These are phyloP conservation scores for Chironomus tepperi DNA, from an alignment of 1,140 invertebrate genomes.

Conservation along the genomic window DNA sequence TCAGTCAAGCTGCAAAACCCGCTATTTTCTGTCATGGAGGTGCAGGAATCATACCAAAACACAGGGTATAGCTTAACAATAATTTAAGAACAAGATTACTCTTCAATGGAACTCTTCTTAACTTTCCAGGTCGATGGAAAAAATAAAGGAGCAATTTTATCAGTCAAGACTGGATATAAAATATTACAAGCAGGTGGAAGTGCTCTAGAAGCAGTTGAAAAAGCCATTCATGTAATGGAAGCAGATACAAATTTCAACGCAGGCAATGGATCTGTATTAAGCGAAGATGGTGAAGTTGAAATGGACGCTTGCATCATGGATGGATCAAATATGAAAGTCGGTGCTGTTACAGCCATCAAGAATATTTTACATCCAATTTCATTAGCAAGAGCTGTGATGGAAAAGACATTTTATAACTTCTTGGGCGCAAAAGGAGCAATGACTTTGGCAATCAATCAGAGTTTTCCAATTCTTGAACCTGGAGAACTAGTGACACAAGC, in stretches of 20 bases:
- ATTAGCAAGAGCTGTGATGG: conserved; percentile 63
- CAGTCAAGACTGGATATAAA: conserved; percentile 50
- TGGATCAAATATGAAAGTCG: conserved; percentile 50
- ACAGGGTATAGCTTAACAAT: too few species aligned
- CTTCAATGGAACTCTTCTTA: not conserved
- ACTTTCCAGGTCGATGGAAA: not conserved
- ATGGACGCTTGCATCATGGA: conserved; percentile 76
- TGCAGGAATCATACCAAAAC: too few species aligned
- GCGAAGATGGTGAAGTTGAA: conserved; percentile 55
- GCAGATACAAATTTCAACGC: conserved; percentile 65
- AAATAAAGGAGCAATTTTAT: conserved; percentile 47
- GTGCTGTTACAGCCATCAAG: conserved; percentile 52
- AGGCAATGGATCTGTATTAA: conserved; percentile 47
- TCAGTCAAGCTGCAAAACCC: too few species aligned
- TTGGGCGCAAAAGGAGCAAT: conserved; percentile 62
- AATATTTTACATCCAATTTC: conserved; percentile 65
- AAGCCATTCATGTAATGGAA: conserved; percentile 63
- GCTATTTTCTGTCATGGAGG: too few species aligned
- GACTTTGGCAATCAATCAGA: conserved; percentile 53
- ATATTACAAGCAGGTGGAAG: conserved; percentile 45
- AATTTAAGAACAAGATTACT: too few species aligned
- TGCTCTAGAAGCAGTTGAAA: conserved; percentile 64
- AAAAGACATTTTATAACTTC: conserved; percentile 64
- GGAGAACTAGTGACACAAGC: conserved; percentile 55
- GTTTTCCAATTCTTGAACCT: conserved; percentile 32